Base-by-base conservation (phyloP, 2,113 vertebrate genomes). In the Amazona guildingii region DNA sequence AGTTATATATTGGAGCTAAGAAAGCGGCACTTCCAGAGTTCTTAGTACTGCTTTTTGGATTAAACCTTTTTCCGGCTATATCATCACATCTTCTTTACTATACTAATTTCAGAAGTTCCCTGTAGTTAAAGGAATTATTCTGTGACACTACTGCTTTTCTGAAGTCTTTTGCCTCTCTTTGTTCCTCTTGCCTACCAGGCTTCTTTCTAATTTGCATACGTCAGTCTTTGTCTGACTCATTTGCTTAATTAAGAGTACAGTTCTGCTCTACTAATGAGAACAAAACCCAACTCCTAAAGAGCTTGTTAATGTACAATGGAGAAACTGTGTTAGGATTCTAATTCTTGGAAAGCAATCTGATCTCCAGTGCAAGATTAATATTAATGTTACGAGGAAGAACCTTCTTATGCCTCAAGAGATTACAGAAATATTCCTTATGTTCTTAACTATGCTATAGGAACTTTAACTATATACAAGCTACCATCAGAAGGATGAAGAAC, bases 191-290 rank as follows among this genome's bases (percentile, higher is more conserved):
- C 63, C 70, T 91, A 67, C n/a, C 15, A 76, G 75, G 70, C 49
- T 94, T 79, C 81, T 92, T 94, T 87, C 69, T 79, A 66, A 87
- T 95, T 92, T 95, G 84, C 87, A 85, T 94, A 86, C 78, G 80
- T 91, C 92, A 92, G 55, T 75, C 86, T 90, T 95, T 88, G 85
- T 87, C 84, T 76, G 61, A 69, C 54, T 96, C 80, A 84, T 94
- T 95, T 88, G 76, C 86, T 74, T 97, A 92, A 95, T 95, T 95
- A 92, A 90, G 82, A 79, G 49, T 77, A 83, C 3, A 2, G 70
- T 80, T 95, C 63, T 94, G 72, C 86, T 90, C 79, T 44, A 52
- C 79, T 88, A 83, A 94, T 93, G 90, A 93, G 76, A 94, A 91
- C 64, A 92, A 90, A 94, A 46, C 17, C 41, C n/a, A 92, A 2